These are phyloP conservation scores for Ispidina lecontei DNA, from an alignment of 2,797 vertebrate species.

Conservation along the genomic window DNA sequence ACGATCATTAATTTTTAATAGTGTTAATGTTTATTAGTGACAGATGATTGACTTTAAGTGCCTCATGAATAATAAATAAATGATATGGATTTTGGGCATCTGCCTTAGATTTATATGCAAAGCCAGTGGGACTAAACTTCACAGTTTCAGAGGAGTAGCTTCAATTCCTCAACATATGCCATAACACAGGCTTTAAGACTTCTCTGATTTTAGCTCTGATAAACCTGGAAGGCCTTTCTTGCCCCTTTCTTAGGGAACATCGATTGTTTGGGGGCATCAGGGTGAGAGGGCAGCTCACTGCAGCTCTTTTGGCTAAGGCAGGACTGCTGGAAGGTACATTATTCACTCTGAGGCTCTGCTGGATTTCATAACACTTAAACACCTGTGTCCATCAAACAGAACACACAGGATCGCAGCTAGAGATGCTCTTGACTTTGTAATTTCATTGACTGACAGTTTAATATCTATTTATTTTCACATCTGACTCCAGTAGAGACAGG, in stretches of 20 bases:
- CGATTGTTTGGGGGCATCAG: slow-evolving; percentile 8
- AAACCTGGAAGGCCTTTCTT: slow-evolving; percentile 2
- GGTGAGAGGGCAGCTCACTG: slow-evolving; percentile 66
- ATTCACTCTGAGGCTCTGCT: slow-evolving; percentile 72
- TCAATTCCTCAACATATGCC: neutral
- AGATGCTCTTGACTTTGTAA: slow-evolving; percentile 85
- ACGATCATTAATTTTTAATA: slow-evolving; percentile 79
- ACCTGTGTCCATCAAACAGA: slow-evolving; percentile 83
- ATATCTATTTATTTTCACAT: slow-evolving; percentile 89
- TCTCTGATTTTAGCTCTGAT: slow-evolving; percentile 40
- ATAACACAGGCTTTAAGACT: neutral
- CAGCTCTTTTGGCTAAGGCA: slow-evolving; percentile 70
- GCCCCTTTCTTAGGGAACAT: slow-evolving; percentile 22
- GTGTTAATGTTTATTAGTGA: slow-evolving; percentile 79
- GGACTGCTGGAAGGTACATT: slow-evolving; percentile 71
- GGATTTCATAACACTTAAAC: slow-evolving; percentile 83
- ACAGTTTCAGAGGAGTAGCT: slow-evolving; percentile 1
- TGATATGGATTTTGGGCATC: slow-evolving; percentile 60
- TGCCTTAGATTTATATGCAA: slow-evolving; percentile 62
- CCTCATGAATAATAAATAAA: slow-evolving; percentile 77
- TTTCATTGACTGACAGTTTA: slow-evolving; percentile 89
- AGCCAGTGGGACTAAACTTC: slow-evolving; percentile 55
- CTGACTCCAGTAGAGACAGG: slow-evolving; percentile 83
- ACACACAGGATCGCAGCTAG: slow-evolving; percentile 77
- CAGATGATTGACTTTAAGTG: slow-evolving; percentile 76